Base-by-base conservation (phyloP, 1,140 invertebrate genomes). In the Eciton burchellii region DNA sequence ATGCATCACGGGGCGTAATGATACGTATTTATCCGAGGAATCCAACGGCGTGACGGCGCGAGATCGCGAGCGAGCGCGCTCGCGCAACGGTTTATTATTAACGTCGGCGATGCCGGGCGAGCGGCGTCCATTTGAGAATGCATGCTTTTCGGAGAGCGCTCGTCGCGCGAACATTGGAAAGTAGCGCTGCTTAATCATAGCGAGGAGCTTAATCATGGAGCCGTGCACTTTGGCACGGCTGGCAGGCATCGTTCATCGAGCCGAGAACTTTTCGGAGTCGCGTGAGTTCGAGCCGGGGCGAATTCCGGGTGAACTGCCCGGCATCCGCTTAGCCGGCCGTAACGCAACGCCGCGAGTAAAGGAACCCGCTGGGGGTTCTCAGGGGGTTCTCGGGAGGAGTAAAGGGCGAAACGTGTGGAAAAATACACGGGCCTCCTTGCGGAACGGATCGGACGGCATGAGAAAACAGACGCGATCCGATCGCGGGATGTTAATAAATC, bases 261-360 rank as follows among this genome's bases (percentile, higher is more conserved):
- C 41, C 41, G 45, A 54, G 47, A 79, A 73, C 59, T 59, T 82
- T 82, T 66, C 54, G 68, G 52, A 54, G 59, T 43, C 57, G n/a
- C n/a, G 76, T 77, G 6, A 84, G 77, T 77, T 68, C 59, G 47
- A 43, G 19, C 65, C 65, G 66, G 68, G 62, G 63, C 57, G 59
- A 81, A 74, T 82, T 71, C 83, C 71, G 21, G 65, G 47, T n/a
- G 66, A 71, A 73, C 56, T 81, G 63, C 82, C 79, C 82, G 60
- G 66, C 85, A 47, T 76, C 65, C 82, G 82, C 73, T 81, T 60
- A 76, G 49, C 43, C 65, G 59, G 26, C 54, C 62, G 70, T 76
- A 76, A 79, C 70, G 56, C 29, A 24, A 68, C 49, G 35, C 35
- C 14, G 14, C 16, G 19, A 14, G 68, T 47, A 43, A 70, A 70